These are phyloP conservation scores for Symphodus melops DNA, from an alignment of 2,113 vertebrate genomes.

Conservation along the genomic window DNA sequence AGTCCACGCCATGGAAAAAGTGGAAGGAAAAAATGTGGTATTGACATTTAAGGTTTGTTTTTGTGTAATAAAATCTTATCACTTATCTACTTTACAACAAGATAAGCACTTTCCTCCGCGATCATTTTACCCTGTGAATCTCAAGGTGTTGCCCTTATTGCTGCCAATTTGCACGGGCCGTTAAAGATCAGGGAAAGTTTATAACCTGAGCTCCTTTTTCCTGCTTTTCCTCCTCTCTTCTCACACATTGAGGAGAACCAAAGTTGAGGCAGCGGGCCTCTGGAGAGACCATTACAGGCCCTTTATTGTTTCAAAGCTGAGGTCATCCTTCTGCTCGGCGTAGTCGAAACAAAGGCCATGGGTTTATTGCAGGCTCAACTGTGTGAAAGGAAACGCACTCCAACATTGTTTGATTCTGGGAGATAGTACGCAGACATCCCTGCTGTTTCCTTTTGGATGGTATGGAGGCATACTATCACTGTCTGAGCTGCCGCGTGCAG, in stretches of 20 bases:
- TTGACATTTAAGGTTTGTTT: background rate
- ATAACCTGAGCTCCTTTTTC: conserved; percentile 33
- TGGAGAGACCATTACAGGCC: conserved; percentile 94
- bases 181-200: conserved; percentile 64
- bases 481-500: background rate
- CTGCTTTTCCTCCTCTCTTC: conserved; percentile 52
- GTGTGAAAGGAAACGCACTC: conserved; percentile 98
- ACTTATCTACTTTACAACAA: background rate
- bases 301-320: conserved; percentile 99
- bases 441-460: conserved; percentile 52
- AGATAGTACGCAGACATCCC: conserved; percentile 72
- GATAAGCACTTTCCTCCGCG: background rate
- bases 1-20: no score
- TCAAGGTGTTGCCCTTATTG: conserved; percentile 13
- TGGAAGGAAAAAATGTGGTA: no score
- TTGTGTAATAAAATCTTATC: background rate
- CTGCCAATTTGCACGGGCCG: conserved; percentile 35
- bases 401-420: conserved; percentile 89
- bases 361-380: conserved; percentile 95
- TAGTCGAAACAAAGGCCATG: conserved; percentile 94
- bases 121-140: background rate
- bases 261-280: conserved; percentile 95
- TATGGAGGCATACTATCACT: background rate
- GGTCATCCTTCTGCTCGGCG: conserved; percentile 95
- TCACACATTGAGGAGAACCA: conserved; percentile 90